Evolutionary conservation across 2,888 invertebrate genomes (phyloP).

Genomic region (Tryphoninae sp.): DNA sequence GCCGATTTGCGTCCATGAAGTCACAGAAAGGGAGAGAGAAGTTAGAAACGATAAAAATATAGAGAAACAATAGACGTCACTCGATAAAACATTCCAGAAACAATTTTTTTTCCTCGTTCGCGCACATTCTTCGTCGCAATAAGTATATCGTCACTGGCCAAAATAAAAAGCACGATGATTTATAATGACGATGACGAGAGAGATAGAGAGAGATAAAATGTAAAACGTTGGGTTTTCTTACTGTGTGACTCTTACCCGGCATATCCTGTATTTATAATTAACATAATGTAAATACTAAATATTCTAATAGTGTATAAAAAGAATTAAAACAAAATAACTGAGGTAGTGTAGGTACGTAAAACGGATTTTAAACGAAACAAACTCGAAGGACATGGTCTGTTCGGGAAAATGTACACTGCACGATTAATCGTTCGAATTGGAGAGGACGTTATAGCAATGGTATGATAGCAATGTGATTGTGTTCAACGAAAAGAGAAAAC

Average conservation of each 20-base stretch:
- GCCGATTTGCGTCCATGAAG: constrained; percentile 57
- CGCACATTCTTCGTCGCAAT: constrained; percentile 43
- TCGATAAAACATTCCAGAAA: constrained; percentile 58
- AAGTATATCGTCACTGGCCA: constrained; percentile 5
- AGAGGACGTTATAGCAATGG: too few relatives aligned
- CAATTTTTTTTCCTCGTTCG: constrained; percentile 35
- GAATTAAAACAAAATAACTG: constrained; percentile 35
- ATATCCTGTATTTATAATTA: constrained; percentile 75
- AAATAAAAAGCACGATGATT: constrained; percentile 9
- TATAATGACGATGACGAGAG: constrained; percentile 2
- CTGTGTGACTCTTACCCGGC: constrained; percentile 63
- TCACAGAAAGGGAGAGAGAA: constrained; percentile 27
- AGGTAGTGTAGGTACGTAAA: constrained; percentile 63
- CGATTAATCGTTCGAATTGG: constrained; percentile 36
- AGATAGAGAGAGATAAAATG: constrained; percentile 3
- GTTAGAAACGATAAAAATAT: constrained; percentile 32
- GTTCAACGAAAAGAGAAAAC: constrained; percentile 50
- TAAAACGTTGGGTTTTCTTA: constrained; percentile 45
- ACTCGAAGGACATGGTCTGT: constrained; percentile 27
- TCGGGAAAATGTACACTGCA: constrained; percentile 60
- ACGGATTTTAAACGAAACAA: constrained; percentile 62
- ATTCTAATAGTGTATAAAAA: constrained; percentile 74
- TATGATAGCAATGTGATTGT: constrained; percentile 54
- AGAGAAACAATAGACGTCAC: constrained; percentile 44
- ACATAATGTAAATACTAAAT: constrained; percentile 71